phyloP scores from a whole-genome alignment of 2,797 vertebrate species.

The Phataginus tricuspis region DNA sequence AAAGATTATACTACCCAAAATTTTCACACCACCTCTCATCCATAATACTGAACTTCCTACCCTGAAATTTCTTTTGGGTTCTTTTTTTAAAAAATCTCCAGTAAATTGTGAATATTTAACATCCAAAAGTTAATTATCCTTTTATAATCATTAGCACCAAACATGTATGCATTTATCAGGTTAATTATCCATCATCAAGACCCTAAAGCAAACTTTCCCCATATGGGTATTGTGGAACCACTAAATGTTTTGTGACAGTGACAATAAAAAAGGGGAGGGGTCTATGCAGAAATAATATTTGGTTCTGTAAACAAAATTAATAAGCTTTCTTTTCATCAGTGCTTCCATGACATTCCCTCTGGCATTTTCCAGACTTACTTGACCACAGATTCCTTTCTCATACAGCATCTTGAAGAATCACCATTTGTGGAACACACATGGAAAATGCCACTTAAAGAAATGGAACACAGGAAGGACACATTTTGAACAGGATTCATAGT shows the following conservation, averaged over 20 bases:
- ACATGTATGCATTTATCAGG: neutral
- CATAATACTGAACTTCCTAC: neutral
- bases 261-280: neutral
- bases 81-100: neutral
- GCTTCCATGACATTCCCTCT: neutral
- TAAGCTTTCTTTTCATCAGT: neutral
- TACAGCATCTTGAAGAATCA: neutral
- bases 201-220: neutral
- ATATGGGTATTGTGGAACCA: neutral
- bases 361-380: neutral
- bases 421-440: neutral
- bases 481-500: constrained; percentile 12
- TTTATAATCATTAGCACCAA: neutral
- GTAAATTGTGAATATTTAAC: constrained; percentile 8
- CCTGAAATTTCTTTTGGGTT: neutral
- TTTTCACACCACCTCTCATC: neutral
- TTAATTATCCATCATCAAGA: neutral
- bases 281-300: neutral
- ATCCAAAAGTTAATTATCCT: neutral
- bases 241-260: neutral
- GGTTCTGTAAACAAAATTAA: neutral
- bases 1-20: neutral
- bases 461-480: neutral
- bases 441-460: neutral
- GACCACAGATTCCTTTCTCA: neutral